Evolutionary conservation across 2,797 vertebrate genomes (phyloP), one percentile per base, ranked within the genome.

Genomic region (Lacerta agilis): DNA sequence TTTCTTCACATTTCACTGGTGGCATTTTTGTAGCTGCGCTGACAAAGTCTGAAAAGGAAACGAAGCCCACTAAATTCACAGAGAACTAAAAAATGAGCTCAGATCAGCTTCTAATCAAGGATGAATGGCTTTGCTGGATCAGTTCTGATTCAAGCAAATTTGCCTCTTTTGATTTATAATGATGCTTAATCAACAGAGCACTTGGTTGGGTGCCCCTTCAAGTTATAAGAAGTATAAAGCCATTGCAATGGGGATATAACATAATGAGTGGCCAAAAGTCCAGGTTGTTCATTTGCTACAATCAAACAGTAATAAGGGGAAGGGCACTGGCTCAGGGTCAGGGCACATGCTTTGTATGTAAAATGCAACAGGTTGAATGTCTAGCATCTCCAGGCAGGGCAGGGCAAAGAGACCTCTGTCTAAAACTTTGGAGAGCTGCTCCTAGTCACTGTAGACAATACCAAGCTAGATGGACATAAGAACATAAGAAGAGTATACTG

Each of bases 1-100:
- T 86, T 84, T 71, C 29, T n/a, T 71, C 43, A 4, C n/a, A 10
- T 13, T 79, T 67, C 78, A 83, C 66, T 88, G 73, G 79, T 27
- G 49, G 55, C 23, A 23, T 73, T 86, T 85, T 67, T 27, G 7
- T 27, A 76, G 76, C 67, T 82, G n/a, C 49, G 58, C 58, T 71
- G 75, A 23, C 66, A 13, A 3, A 25, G 33, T 20, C 33, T 71
- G 29, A 17, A 82, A 72, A 77, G n/a, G 45, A 58, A 38, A 78
- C 36, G 72, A 79, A 43, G 55, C 10, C 10, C n/a, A 13, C 38
- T 55, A 84, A 82, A 73, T 72, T 64, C 41, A 15, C 71, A 23
- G 45, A 45, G 36, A 75, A 76, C 45, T 69, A 27, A 66, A 29
- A 29, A 80, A 80, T 11, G 18, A 84, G 43, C 18, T 79, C 77